These are phyloP conservation scores for Nematolebias whitei DNA, from an alignment of 2,113 vertebrate species.

Conservation along the genomic window DNA sequence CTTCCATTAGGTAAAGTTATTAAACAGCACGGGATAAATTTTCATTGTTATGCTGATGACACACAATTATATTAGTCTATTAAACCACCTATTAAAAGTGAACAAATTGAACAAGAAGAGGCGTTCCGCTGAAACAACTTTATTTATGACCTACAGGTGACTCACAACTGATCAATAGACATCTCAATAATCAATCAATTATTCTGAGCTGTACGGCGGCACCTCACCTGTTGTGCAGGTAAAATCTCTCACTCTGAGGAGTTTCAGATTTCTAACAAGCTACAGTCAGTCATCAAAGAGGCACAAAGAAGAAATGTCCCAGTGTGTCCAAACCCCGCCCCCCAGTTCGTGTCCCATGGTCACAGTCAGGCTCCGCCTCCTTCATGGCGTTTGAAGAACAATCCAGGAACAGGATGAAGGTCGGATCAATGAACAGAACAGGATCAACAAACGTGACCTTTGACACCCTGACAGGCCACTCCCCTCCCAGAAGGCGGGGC, in stretches of 20 bases:
- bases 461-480: neutral
- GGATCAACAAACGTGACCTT: too few relatives aligned
- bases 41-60: too few relatives aligned
- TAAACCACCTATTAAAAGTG: too few relatives aligned
- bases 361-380: conserved; percentile 33
- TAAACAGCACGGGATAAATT: too few relatives aligned
- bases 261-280: conserved; percentile 56
- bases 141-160: conserved; percentile 3
- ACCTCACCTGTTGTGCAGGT: neutral
- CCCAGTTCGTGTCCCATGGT: neutral
- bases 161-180: neutral
- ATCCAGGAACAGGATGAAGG: too few relatives aligned
- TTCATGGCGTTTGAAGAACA: too few relatives aligned
- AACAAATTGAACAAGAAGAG: too few relatives aligned
- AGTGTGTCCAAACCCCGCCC: neutral
- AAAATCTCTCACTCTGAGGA: neutral
- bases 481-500: neutral
- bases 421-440: too few relatives aligned
- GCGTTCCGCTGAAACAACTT: neutral
- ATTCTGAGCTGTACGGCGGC: neutral
- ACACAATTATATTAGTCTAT: too few relatives aligned
- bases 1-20: too few relatives aligned
- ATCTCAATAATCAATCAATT: neutral
- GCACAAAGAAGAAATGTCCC: conserved; percentile 56
- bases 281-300: conserved; percentile 66